Evolutionary conservation across 2,113 vertebrate species (phyloP), one percentile per base, ranked within the genome.

Genomic region (Calidris pugnax): DNA sequence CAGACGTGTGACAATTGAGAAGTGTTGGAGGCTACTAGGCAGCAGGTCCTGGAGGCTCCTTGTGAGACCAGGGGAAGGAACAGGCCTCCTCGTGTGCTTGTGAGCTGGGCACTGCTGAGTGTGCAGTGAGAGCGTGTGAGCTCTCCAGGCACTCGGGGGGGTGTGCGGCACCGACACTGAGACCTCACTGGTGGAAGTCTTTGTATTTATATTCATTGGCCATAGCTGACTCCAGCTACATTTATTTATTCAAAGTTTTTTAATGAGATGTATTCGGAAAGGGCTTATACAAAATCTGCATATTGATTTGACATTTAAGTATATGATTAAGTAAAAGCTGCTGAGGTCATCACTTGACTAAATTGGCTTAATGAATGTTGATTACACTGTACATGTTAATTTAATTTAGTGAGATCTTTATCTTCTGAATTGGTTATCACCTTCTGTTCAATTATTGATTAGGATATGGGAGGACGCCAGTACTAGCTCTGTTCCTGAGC

Each of bases 301-400:
- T 96, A 94, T 98, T 97, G 97, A 98, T 97, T 97, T 98, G 97
- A 97, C 96, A 98, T 98, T 98, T 97, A 97, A 98, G 96, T 95
- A 80, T 95, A 97, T 98, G 97, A 98, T 98, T 98, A 98, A 98
- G 97, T 97, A 97, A 97, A 98, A 98, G 98, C 97, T 96, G 98
- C 96, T 97, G 98, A 98, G 98, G 98, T 98, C 98, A 98, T 97
- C 97, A 97, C 98, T 98, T 97, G 97, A 98, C 97, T 98, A 97
- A 98, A 98, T 97, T 98, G 98, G 95, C 96, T 97, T 98, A 98
- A 98, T 97, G 97, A 98, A 97, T 97, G 97, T 97, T 98, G 97
- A 98, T 98, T 97, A 95, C 85, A 91, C 88, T 95, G 96, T 96
- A 97, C 97, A 97, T 97, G 96, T 97, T 98, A 98, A 98, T 98